phyloP scores from a whole-genome alignment of 2,113 vertebrate genomes.

The crab-eating macaque (Macaca fascicularis) region T2T-MFA8v1.1 NC_088379.1:125338001-125338500 shows the following conservation, averaged over 20 bases:
- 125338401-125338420: not conserved
- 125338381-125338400: not conserved
- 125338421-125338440: not conserved
- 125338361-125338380: not conserved
- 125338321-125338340: not conserved
- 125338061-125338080: constrained; percentile 43
- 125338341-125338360: not conserved
- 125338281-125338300: not conserved
- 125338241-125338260: not conserved
- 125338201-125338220: not conserved
- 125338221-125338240: not conserved
- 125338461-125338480: not conserved
- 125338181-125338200: not conserved
- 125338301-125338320: not conserved
- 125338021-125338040: constrained; percentile 32
- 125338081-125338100: constrained; percentile 36
- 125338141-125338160: not conserved
- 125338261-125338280: not conserved
- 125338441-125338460: not conserved
- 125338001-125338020: constrained; percentile 38
- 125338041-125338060: constrained; percentile 49
- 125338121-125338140: constrained; percentile 60
- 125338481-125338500: not conserved
- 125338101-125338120: not conserved
- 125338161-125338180: not conserved